Base-by-base conservation (phyloP, 2,797 vertebrate species). In the Botia almorhae region DNA sequence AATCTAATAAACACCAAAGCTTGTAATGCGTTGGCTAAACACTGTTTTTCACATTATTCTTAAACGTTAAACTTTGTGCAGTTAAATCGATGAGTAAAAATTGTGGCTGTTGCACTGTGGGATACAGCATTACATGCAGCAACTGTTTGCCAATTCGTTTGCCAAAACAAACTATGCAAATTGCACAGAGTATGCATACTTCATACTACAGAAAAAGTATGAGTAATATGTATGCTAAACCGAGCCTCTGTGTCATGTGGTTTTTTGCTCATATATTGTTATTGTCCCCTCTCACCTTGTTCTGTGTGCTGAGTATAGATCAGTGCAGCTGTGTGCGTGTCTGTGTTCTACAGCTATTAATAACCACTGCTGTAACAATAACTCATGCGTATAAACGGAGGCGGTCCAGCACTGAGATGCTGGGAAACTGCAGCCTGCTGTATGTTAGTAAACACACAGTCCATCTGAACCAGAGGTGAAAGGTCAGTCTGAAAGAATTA, bases 331-430 rank as follows among this genome's bases (percentile, higher is more conserved):
- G 3, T 33, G 33, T 33, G 33, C 3, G 33, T 33, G 33, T 29
- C 48, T 51, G 60, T 14, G 72, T 77, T 64, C 14, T 48, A 26
- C 23, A 7, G 81, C 84, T 89, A 89, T 89, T 86, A 85, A 87
- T 87, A 89, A 83, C 68, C 39, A 23, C 76, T 26, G 65, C 82
- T 63, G 84, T 89, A 87, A 84, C 86, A 89, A 87, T 88, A 88
- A 82, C 83, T 76, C 81, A 80, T 55, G 83, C 65, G 39, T 87
- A 83, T 73, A 84, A 85, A 77, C 29, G 50, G 50, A 26, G 72
- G 82, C 81, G 39, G 63, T 85, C 82, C 68, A 53, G 69, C 78
- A 74, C 75, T 80, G 72, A 53, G 53, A 63, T 75, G 73, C 78
- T 76, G 75, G 14, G 46, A 33, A 71, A 74, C 83, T 84, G 78